Base-by-base conservation (phyloP, 2,113 vertebrate genomes). In the Sceloporus tristichus region DNA sequence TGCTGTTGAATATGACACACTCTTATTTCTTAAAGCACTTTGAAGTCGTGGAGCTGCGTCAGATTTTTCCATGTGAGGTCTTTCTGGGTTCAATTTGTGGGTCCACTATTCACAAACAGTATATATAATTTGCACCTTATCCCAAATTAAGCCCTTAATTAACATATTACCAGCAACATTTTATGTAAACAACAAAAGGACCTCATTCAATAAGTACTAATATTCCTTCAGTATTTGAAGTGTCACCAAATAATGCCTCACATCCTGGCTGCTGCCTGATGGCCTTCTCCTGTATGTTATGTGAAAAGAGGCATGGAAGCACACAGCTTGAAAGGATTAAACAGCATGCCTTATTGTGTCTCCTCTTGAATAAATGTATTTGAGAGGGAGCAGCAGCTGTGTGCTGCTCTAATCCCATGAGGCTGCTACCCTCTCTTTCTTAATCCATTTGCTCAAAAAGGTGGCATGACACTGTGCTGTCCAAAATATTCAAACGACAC, bases 261-360 rank as follows among this genome's bases (percentile, higher is more conserved):
- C n/a, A 71, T 18, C 23, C 42, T 68, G 21, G 29, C 3, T 27
- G 34, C 40, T 56, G 27, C 38, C 14, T 48, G 2, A 27, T 40
- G 54, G 53, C 75, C 66, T 48, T 56, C 25, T 56, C 34, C 27
- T 74, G 78, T 10, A 59, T 42, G 16, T 29, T 73, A 40, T 38
- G 56, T 2, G 27, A 79, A 86, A 79, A 38, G 18, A 68, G 42
- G 21, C 40, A 40, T 56, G 48, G 65, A 27, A 65, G 7, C 27
- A 66, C n/a, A 76, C 84, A 53, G 14, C 59, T 87, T 70, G 38
- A 86, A 86, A 70, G 48, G 76, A 86, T 34, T 38, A 79, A 80
- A 27, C 27, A 14, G 48, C n/a, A 73, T 53, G 59, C 34, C 29
- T 73, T 56, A 40, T 54, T 54, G 14, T 40, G 54, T 56, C n/a